A percentile compares a stretch with the other conserved stretches of the same genome.
Conservation (phyloP, 2,113 vertebrate species). For the Macaca mulatta region DNA sequence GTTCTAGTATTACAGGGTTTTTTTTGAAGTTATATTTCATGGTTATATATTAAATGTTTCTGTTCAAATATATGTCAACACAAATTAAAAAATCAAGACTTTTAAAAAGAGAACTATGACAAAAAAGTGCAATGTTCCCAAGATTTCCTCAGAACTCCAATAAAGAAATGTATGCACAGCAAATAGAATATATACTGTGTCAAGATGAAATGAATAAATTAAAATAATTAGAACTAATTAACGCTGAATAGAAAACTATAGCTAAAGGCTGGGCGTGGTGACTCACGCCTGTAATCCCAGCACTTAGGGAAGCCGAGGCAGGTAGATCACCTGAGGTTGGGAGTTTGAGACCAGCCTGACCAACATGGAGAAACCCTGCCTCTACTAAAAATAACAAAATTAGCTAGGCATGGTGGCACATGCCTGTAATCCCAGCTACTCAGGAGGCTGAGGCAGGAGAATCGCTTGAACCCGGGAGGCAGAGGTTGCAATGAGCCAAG, state of each 20-base stretch:
- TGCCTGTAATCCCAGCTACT: no score
- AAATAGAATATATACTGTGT: neutral
- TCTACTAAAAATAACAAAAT: no score
- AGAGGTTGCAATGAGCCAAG: no score
- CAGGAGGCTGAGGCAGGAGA: no score
- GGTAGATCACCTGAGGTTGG: no score
- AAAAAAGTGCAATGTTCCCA: neutral
- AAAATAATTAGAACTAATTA: constrained; percentile 3
- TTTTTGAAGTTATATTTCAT: neutral
- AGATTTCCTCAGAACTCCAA: constrained; percentile 1
- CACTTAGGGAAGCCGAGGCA: no score
- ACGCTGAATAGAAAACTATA: neutral
- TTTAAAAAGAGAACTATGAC: neutral
- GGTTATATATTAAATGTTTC: neutral
- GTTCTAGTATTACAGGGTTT: neutral
- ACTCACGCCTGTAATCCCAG: no score
- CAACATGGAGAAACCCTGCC: no score
- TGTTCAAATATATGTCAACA: neutral
- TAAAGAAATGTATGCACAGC: neutral
- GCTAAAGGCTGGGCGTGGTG: no score
- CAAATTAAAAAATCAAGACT: constrained; percentile 7
- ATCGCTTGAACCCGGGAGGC: no score
- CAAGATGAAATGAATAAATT: neutral
- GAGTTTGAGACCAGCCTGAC: no score
- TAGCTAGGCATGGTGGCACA: no score